Evolutionary conservation across 92 coral and sea anemone species (phyloP).

Genomic region (Desmophyllum pertusum): DNA sequence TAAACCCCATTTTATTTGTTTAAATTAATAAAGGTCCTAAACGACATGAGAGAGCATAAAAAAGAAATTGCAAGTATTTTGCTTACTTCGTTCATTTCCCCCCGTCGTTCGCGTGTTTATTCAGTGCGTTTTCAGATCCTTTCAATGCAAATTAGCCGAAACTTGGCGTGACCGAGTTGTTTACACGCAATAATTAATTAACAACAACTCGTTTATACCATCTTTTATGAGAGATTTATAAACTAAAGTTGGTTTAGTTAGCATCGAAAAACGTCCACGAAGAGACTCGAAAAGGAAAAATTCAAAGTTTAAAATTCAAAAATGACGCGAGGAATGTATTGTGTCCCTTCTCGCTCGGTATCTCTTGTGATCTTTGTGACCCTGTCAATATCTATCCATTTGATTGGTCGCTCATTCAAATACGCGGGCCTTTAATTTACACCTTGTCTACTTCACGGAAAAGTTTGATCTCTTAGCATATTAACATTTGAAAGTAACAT

Average conservation of each 20-base stretch:
- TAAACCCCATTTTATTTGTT: too few species aligned
- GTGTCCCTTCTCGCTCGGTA: neutral
- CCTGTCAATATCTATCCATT: neutral
- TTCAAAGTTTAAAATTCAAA: neutral
- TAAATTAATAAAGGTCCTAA: too few species aligned
- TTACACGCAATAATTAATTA: neutral
- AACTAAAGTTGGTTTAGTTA: neutral
- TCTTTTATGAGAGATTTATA: neutral
- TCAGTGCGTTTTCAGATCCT: neutral
- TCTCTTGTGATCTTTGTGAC: neutral
- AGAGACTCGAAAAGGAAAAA: neutral
- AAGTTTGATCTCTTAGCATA: neutral
- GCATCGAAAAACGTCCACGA: neutral
- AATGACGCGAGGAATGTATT: neutral
- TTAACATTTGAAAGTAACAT: neutral
- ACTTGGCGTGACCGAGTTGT: constrained; percentile 16
- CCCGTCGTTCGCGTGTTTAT: neutral
- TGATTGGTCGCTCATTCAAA: constrained; percentile 10
- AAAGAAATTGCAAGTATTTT: too few species aligned
- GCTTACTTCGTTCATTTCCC: neutral
- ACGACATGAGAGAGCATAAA: too few species aligned
- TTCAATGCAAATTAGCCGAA: neutral
- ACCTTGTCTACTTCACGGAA: neutral
- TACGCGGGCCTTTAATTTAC: neutral
- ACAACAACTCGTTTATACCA: neutral